phyloP scores from a whole-genome alignment of 1,140 invertebrate species.

The Calephelis virginiensis region DNA sequence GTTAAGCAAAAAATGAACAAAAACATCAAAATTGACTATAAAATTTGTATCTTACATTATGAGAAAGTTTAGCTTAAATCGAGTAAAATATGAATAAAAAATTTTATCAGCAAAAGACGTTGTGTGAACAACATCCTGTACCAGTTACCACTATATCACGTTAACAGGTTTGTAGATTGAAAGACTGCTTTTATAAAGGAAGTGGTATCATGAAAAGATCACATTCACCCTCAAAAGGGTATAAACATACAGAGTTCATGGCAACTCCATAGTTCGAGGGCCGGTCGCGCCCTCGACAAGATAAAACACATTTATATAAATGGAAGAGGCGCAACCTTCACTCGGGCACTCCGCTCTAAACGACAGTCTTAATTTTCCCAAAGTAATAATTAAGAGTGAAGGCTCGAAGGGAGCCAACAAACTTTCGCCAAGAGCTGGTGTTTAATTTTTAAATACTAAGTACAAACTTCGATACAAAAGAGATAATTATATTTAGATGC shows the following conservation, averaged over 20 bases:
- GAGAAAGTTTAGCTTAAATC: no score
- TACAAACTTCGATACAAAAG: slow-evolving; percentile 68
- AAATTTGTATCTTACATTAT: no score
- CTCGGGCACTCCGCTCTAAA: slow-evolving; percentile 67
- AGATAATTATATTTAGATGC: slow-evolving; percentile 59
- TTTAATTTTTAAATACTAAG: slow-evolving; percentile 76
- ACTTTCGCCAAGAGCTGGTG: slow-evolving; percentile 46
- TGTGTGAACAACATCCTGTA: slow-evolving; percentile 6
- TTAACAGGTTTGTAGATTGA: slow-evolving; percentile 8
- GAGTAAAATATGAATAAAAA: slow-evolving; percentile 6
- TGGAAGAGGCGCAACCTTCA: slow-evolving; percentile 64
- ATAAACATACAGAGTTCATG: slow-evolving; percentile 17
- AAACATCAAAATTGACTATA: no score
- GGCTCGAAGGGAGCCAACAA: slow-evolving; percentile 52
- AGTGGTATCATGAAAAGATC: slow-evolving; percentile 17
- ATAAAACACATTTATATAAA: slow-evolving; percentile 77
- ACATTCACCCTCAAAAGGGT: slow-evolving; percentile 19
- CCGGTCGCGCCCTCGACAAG: slow-evolving; percentile 47
- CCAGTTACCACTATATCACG: slow-evolving; percentile 11
- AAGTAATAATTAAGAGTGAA: slow-evolving; percentile 81
- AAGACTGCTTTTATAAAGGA: slow-evolving; percentile 15
- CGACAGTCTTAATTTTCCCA: slow-evolving; percentile 79
- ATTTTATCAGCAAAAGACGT: slow-evolving; percentile 14
- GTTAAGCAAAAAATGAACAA: no score
- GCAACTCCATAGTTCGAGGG: slow-evolving; percentile 17